phyloP scores from a whole-genome alignment of 2,797 vertebrate genomes.

The Helarctos malayanus region DNA sequence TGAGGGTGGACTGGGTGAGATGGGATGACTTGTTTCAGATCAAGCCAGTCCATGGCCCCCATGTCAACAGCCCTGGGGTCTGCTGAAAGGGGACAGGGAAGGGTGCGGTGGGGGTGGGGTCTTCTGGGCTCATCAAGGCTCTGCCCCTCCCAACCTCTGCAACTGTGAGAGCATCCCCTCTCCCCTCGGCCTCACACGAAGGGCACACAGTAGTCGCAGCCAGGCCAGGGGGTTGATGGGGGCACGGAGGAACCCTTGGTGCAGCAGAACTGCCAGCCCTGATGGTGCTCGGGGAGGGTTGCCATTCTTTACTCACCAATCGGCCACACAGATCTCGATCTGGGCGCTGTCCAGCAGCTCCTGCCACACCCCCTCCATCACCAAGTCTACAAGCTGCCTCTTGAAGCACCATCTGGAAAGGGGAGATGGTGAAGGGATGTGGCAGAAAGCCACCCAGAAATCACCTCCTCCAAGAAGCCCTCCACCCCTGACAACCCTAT shows the following conservation, averaged over 20 bases:
- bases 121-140: background rate
- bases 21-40: background rate
- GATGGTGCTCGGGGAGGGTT: accelerated
- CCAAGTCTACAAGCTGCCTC: conserved; percentile 83
- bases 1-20: background rate
- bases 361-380: conserved; percentile 83
- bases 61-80: background rate
- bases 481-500: background rate
- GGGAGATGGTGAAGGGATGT: background rate
- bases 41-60: background rate
- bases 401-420: conserved; percentile 83
- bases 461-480: conserved; percentile 7
- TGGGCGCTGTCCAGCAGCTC: conserved; percentile 81
- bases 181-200: background rate
- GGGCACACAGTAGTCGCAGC: background rate
- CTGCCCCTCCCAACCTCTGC: background rate
- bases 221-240: no score
- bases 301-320: conserved; percentile 79
- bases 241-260: background rate
- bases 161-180: background rate
- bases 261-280: accelerated
- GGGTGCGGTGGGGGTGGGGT: no score
- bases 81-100: background rate
- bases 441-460: background rate
- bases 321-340: conserved; percentile 74